Evolutionary conservation across 2,888 invertebrate genomes (phyloP).

Genomic region (Cheilosia urbana): DNA sequence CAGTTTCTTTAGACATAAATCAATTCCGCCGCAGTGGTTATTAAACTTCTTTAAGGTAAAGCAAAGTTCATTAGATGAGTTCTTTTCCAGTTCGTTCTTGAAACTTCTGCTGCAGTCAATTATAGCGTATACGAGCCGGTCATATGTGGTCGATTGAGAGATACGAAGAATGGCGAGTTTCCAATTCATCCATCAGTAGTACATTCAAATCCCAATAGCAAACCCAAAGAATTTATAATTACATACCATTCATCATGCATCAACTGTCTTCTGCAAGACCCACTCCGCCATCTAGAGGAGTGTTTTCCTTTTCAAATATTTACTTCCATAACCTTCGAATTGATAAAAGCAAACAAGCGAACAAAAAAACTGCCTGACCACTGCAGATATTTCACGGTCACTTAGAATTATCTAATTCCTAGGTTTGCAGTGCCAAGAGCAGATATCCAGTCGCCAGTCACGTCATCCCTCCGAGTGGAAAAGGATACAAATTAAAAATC

Average conservation of each 20-base stretch:
- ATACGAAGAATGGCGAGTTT: no score
- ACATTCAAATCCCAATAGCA: no score
- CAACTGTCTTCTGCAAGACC: slow-evolving; percentile 13
- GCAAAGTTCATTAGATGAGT: no score
- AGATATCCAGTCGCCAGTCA: slow-evolving; percentile 44
- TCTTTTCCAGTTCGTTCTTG: no score
- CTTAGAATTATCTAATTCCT: slow-evolving; percentile 73
- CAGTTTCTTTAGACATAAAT: no score
- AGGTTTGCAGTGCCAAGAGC: slow-evolving; percentile 58
- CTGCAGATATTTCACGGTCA: slow-evolving; percentile 72
- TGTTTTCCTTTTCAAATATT: slow-evolving; percentile 3
- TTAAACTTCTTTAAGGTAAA: no score
- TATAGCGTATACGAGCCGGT: no score
- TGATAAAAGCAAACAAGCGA: slow-evolving; percentile 24
- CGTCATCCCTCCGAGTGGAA: slow-evolving; percentile 58
- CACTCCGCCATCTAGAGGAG: slow-evolving; percentile 4
- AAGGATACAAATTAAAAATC: slow-evolving; percentile 74
- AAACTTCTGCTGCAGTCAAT: no score
- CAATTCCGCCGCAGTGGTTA: no score
- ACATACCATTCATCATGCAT: slow-evolving; percentile 21
- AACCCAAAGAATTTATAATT: slow-evolving; percentile 35
- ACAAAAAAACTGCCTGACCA: slow-evolving; percentile 51
- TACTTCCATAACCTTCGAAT: slow-evolving; percentile 17
- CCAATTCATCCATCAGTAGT: no score
- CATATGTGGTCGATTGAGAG: no score